Percentiles rank a stretch among this genome's conserved stretches.
Evolutionary conservation across 2,888 invertebrate genomes (phyloP).

Genomic region (Agrochola circellaris): DNA sequence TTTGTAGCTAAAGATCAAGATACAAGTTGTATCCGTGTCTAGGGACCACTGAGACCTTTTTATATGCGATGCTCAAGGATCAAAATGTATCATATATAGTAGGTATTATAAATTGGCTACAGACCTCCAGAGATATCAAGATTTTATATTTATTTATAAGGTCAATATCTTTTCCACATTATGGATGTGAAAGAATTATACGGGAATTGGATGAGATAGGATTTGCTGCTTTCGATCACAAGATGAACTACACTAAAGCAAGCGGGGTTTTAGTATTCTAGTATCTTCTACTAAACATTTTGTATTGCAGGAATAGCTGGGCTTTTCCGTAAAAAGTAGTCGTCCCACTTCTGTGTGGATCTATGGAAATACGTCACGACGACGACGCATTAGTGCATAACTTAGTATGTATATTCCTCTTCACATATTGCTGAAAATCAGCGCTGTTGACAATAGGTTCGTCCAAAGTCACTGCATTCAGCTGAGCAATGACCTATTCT

Average conservation of each 20-base stretch:
- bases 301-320: not conserved
- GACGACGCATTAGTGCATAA: not conserved
- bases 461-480: no score
- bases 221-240: not conserved
- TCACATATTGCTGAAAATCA: no score
- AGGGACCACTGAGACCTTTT: constrained; percentile 42
- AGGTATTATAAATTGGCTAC: constrained; percentile 31
- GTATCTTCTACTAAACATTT: not conserved
- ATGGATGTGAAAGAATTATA: not conserved
- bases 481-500: no score
- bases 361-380: not conserved
- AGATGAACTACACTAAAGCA: not conserved
- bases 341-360: not conserved
- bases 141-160: constrained; percentile 36
- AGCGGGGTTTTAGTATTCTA: no score
- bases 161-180: constrained; percentile 7
- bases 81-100: constrained; percentile 7
- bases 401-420: not conserved
- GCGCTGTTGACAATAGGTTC: no score
- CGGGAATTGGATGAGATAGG: not conserved
- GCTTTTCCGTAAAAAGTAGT: not conserved
- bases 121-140: constrained; percentile 12
- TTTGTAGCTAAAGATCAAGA: constrained; percentile 15
- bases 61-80: constrained; percentile 13
- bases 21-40: constrained; percentile 10